phyloP scores from a whole-genome alignment of 2,113 vertebrate species.

The Paraplagusia blochii region DNA sequence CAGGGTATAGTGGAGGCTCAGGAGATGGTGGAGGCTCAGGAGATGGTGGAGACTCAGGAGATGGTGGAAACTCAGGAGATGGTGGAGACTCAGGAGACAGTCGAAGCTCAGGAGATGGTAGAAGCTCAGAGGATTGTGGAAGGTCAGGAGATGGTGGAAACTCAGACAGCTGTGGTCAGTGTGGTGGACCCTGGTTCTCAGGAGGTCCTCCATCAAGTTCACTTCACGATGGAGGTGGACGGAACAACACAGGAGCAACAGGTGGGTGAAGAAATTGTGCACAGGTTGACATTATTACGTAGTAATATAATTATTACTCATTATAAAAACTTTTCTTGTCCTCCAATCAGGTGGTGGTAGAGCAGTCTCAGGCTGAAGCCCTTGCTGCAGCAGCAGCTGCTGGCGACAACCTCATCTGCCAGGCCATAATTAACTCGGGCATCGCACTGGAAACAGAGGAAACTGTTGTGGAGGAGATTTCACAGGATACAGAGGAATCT shows the following conservation, averaged over 20 bases:
- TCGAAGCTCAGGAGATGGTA: slow-evolving; percentile 28
- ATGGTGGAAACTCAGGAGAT: slow-evolving; percentile 20
- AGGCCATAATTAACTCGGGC: slow-evolving; percentile 93
- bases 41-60: slow-evolving; percentile 31
- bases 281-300: not conserved
- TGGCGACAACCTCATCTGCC: slow-evolving; percentile 87
- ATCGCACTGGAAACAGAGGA: slow-evolving; percentile 82
- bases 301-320: not conserved
- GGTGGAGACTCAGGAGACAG: slow-evolving; percentile 40
- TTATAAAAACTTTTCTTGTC: not conserved
- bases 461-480: slow-evolving; percentile 59
- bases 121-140: slow-evolving; percentile 24
- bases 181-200: slow-evolving; percentile 86
- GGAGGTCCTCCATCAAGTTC: slow-evolving; percentile 87
- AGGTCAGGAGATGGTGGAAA: slow-evolving; percentile 55
- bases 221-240: slow-evolving; percentile 88
- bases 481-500: slow-evolving; percentile 62
- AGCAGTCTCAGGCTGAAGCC: slow-evolving; percentile 65
- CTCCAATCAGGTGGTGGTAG: slow-evolving; percentile 60
- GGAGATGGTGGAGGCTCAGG: slow-evolving; percentile 56
- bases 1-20: slow-evolving; percentile 49
- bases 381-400: slow-evolving; percentile 65
- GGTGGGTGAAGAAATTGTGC: slow-evolving; percentile 30
- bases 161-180: slow-evolving; percentile 80
- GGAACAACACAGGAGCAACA: slow-evolving; percentile 69